Percentiles rank a stretch among this genome's conserved stretches.
These are phyloP conservation scores for Danio choprae DNA, from an alignment of 2,797 vertebrate species.

Conservation along the genomic window DNA sequence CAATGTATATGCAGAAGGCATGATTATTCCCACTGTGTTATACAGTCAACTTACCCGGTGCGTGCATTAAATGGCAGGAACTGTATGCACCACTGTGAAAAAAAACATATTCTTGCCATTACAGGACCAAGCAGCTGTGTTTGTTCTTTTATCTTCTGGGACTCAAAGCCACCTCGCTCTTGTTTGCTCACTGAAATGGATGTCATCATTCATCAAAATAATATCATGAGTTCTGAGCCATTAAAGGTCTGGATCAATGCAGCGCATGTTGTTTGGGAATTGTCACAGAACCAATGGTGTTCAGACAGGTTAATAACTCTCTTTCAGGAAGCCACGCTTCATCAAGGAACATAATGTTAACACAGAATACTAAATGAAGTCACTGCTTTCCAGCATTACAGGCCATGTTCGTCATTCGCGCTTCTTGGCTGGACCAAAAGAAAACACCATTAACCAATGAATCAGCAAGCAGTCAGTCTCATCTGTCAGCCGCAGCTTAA, in stretches of 20 bases:
- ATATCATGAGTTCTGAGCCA: constrained; percentile 16
- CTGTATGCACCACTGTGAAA: too few species aligned
- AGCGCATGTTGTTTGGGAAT: neutral
- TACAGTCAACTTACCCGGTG: too few species aligned
- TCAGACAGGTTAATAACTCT: constrained; percentile 36
- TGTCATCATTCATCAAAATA: constrained; percentile 41
- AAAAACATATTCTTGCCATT: neutral
- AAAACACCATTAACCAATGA: constrained; percentile 56
- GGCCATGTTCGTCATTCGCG: constrained; percentile 39
- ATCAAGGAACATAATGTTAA: constrained; percentile 7
- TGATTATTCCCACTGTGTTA: too few species aligned
- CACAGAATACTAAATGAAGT: constrained; percentile 47
- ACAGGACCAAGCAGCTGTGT: neutral
- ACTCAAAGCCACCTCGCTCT: neutral
- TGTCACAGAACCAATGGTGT: constrained; percentile 30
- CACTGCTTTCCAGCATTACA: constrained; percentile 29
- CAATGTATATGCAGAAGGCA: too few species aligned
- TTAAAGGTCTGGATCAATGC: constrained; percentile 23
- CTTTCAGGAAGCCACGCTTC: constrained; percentile 24
- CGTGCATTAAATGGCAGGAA: too few species aligned
- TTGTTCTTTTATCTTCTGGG: neutral
- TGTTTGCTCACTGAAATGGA: constrained; percentile 16
- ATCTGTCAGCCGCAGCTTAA: constrained; percentile 52
- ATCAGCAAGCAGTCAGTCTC: constrained; percentile 60
- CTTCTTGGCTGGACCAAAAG: constrained; percentile 41